These are phyloP conservation scores for Adelges cooleyi DNA, from an alignment of 1,140 invertebrate species.

Conservation along the genomic window DNA sequence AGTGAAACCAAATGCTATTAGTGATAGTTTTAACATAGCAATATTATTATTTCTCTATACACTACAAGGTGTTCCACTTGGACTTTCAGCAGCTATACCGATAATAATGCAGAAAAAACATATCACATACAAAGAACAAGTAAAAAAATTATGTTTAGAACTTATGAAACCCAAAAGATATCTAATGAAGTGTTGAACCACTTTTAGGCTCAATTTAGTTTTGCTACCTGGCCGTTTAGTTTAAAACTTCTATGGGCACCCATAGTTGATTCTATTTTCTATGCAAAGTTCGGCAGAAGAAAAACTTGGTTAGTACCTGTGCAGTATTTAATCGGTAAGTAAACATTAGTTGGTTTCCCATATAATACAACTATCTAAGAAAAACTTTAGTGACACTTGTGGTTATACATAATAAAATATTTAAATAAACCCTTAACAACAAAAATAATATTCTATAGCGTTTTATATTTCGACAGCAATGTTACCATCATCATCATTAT, in stretches of 20 bases:
- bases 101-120: conserved; percentile 87
- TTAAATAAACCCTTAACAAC: too few species aligned
- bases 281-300: conserved; percentile 68
- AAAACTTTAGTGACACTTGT: too few species aligned
- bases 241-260: conserved; percentile 97
- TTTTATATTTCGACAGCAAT: too few species aligned
- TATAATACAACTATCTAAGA: too few species aligned
- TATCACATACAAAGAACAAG: conserved; percentile 76
- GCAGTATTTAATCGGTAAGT: conserved; percentile 67
- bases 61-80: conserved; percentile 92
- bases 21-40: conserved; percentile 65
- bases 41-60: conserved; percentile 85
- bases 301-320: conserved; percentile 96
- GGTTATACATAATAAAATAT: too few species aligned
- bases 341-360: background rate
- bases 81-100: conserved; percentile 83
- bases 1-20: conserved; percentile 34
- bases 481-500: too few species aligned
- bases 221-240: conserved; percentile 96
- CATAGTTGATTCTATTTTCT: conserved; percentile 87
- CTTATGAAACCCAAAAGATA: too few species aligned
- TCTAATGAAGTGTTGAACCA: background rate
- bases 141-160: conserved; percentile 34
- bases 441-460: too few species aligned
- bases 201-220: conserved; percentile 90